Evolutionary conservation across 2,888 invertebrate genomes (phyloP).

Genomic region (Clitarchus hookeri): DNA sequence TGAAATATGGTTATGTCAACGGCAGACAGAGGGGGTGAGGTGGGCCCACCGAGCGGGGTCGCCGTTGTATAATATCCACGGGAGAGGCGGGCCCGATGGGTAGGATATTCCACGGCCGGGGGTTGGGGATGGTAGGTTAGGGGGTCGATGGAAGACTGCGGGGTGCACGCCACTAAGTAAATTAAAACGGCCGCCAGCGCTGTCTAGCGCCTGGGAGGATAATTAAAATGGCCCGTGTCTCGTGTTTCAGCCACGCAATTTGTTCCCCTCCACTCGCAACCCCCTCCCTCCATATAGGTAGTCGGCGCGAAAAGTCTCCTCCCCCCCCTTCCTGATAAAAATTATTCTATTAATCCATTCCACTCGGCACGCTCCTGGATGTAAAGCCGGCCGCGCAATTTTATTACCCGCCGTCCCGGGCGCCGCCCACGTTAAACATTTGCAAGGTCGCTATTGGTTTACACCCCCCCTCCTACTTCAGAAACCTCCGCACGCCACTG

Average conservation of each 20-base stretch:
- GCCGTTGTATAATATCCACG: not conserved
- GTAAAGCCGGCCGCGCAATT: not conserved
- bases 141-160: constrained; percentile 5
- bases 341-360: not conserved
- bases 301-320: not conserved
- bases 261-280: not conserved
- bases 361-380: not conserved
- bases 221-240: constrained; percentile 14
- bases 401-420: not conserved
- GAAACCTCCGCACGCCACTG: not conserved
- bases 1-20: constrained; percentile 24
- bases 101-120: not conserved
- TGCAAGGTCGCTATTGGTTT: not conserved
- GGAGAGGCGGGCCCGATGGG: not conserved
- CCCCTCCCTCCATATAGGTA: not conserved
- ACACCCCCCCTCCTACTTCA: not conserved
- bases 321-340: not conserved
- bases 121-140: not conserved
- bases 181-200: constrained; percentile 7
- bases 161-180: not conserved
- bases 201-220: constrained; percentile 3
- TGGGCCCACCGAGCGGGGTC: not conserved
- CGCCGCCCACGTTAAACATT: constrained; percentile 14
- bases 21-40: not conserved
- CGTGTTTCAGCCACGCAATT: constrained; percentile 10